Base-by-base conservation (phyloP, 1,140 invertebrate species). In the Epicauta chinensis region DNA sequence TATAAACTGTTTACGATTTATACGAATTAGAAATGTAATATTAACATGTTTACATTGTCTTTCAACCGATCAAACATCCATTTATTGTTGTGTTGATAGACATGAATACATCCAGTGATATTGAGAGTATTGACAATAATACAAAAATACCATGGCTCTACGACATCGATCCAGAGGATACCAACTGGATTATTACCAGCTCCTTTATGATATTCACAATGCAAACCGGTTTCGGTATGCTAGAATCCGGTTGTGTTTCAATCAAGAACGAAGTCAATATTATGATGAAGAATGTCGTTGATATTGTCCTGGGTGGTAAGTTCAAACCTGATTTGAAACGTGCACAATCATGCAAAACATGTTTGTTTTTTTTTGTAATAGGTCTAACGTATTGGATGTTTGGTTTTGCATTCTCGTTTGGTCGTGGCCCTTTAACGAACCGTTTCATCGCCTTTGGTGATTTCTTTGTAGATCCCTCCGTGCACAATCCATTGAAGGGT, bases 181-280 rank as follows among this genome's bases (percentile, higher is more conserved):
- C 89, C 11, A 89, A 86, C 55, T 96, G 93, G 92, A 90, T 96
- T 38, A 76, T 96, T 15, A 93, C 91, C 0, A 91, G 89, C 42
- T 87, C 90, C 1, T 96, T 97, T 65, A 94, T 96, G 56, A 96
- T 97, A 50, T 96, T 96, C 67, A 96, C 93, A 0, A 97, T 97
- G 93, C 93, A 96, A 76, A 93, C 92, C 57, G 93, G 91, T 40
- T 96, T 95, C 64, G 91, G 91, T 4, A 86, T 96, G 79, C 66
- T 96, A 44, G 92, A 96, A 68, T 91, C 89, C 1, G 93, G 93
- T 4, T 91, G 89, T 60, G 92, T 95, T 0, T 92, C 89, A 1
- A 77, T 91, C 17, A 96, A 95, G 72, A 95, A 95, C 64, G 93
- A 95, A 77, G 90, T 93, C 0, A 94, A 95, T 63, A 94, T 95